These are phyloP conservation scores for Oreochromis tanganicae DNA, from an alignment of 2,113 vertebrate species.

Conservation along the genomic window DNA sequence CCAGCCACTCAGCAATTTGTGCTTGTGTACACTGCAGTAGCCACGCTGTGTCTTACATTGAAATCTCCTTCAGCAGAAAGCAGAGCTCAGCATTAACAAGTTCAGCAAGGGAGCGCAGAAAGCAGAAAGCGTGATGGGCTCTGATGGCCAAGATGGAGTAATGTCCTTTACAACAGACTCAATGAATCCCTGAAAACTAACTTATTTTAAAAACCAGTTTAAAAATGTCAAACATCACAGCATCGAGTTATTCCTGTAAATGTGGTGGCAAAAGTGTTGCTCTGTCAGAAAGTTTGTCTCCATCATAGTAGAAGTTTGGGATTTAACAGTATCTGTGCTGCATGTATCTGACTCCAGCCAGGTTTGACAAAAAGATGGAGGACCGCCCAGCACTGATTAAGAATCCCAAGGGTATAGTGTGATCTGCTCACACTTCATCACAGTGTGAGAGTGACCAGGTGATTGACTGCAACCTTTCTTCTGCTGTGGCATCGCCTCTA, in stretches of 20 bases:
- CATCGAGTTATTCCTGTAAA: not conserved
- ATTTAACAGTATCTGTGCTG: not conserved
- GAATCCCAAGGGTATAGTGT: not conserved
- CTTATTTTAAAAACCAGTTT: not conserved
- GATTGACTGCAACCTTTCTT: not conserved
- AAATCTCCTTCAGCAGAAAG: slow-evolving; percentile 35
- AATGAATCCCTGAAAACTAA: not conserved
- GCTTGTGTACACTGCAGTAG: slow-evolving; percentile 23
- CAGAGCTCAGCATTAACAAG: slow-evolving; percentile 4
- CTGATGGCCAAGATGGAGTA: not conserved
- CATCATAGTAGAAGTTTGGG: not conserved
- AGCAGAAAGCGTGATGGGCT: not conserved
- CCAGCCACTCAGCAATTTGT: slow-evolving; percentile 19
- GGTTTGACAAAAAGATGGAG: not conserved
- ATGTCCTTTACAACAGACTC: not conserved
- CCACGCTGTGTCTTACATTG: slow-evolving; percentile 5
- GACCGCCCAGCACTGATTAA: not conserved
- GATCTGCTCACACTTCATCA: not conserved
- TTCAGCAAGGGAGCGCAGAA: not conserved
- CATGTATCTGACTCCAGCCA: not conserved
- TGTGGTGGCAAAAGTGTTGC: not conserved
- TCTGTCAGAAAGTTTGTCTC: not conserved
- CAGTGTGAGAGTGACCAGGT: not conserved
- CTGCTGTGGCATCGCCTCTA: not conserved
- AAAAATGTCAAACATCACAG: not conserved